Conservation (phyloP, 2,113 vertebrate genomes). For the Hydrolagus affinis region DNA sequence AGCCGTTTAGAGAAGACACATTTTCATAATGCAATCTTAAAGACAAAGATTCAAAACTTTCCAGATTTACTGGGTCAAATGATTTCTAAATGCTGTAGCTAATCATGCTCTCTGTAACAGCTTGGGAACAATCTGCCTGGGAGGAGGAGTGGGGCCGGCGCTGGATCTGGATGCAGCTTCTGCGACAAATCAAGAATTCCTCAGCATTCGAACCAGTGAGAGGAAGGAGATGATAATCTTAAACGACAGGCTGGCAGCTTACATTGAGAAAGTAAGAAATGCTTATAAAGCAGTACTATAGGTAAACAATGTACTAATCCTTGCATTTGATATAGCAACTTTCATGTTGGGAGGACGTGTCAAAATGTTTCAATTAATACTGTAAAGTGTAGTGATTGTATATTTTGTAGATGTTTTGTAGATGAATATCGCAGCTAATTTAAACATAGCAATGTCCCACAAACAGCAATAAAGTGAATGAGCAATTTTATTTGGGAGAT, state of each 20-base stretch:
- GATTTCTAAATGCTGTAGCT: neutral
- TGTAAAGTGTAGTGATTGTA: too few species aligned
- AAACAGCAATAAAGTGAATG: too few species aligned
- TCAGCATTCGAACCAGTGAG: constrained; percentile 47
- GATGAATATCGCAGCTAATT: too few species aligned
- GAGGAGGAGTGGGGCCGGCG: constrained; percentile 40
- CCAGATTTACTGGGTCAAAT: neutral
- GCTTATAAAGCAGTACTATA: neutral
- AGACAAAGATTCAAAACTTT: neutral
- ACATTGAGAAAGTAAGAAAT: constrained; percentile 51
- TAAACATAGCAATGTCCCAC: too few species aligned
- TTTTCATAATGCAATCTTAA: neutral
- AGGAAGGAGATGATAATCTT: constrained; percentile 52
- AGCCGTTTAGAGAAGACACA: too few species aligned
- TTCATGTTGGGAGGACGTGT: too few species aligned
- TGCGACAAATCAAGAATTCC: constrained; percentile 55
- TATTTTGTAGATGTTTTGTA: too few species aligned
- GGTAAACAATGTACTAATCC: too few species aligned
- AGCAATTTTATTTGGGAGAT: too few species aligned
- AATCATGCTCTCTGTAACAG: constrained; percentile 36
- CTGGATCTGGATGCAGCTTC: constrained; percentile 51
- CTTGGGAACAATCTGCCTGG: constrained; percentile 44
- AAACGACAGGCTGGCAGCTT: constrained; percentile 57
- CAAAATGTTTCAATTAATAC: too few species aligned
- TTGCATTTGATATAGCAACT: too few species aligned